These are phyloP conservation scores for Denticeps clupeoides DNA, from an alignment of 2,797 vertebrate genomes.

Conservation along the genomic window DNA sequence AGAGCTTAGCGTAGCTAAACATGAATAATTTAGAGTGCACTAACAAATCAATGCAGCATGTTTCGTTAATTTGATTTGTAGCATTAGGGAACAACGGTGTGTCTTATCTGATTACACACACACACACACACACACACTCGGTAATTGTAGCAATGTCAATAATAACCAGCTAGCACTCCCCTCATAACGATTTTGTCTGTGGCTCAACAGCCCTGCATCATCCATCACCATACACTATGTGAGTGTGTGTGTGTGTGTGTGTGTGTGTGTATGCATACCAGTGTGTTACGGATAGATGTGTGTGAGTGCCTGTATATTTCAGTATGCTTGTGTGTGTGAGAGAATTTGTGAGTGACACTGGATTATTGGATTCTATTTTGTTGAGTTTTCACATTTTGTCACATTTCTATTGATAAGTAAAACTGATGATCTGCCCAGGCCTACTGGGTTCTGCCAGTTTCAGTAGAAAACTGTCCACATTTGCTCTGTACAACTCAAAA, in stretches of 20 bases:
- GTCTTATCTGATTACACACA: constrained; percentile 62
- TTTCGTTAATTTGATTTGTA: constrained; percentile 64
- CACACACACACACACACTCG: constrained; percentile 35
- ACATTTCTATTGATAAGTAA: too few species aligned
- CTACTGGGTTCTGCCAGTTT: too few species aligned
- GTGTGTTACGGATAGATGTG: too few species aligned
- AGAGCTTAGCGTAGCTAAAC: constrained; percentile 44
- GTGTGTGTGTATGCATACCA: not conserved
- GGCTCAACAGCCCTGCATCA: not conserved
- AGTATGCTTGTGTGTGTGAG: not conserved
- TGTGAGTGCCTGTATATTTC: constrained; percentile 1
- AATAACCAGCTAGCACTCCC: constrained; percentile 46
- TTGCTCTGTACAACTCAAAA: not conserved
- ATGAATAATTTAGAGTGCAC: constrained; percentile 62
- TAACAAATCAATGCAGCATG: constrained; percentile 64
- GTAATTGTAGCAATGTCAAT: constrained; percentile 56
- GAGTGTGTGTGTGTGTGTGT: not conserved
- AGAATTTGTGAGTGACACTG: constrained; percentile 22
- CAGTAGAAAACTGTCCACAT: too few species aligned
- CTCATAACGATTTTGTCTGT: not conserved
- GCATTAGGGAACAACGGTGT: constrained; percentile 60
- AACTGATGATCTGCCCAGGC: too few species aligned
- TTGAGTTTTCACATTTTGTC: too few species aligned
- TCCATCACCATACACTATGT: not conserved
- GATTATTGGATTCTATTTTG: constrained; percentile 50